Percentiles rank a stretch among this genome's conserved stretches.
Evolutionary conservation across 1,140 invertebrate genomes (phyloP).

Genomic region (Eciton burchellii): DNA sequence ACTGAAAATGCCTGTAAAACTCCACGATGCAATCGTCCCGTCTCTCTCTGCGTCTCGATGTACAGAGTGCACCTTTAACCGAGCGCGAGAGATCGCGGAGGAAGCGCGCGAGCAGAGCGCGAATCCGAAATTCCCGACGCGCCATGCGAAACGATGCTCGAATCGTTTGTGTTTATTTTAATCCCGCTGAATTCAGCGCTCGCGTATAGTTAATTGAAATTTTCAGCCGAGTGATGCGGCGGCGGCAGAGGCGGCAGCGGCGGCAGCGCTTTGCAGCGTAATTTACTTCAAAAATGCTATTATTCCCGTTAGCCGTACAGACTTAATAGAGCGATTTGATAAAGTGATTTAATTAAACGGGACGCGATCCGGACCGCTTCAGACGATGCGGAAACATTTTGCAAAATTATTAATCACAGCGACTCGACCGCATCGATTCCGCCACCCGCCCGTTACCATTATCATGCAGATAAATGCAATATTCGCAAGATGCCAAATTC

Average conservation of each 20-base stretch:
- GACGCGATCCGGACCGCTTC: slow-evolving; percentile 16
- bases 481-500: slow-evolving; percentile 4
- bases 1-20: slow-evolving; percentile 35
- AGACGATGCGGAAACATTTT: slow-evolving; percentile 31
- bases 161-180: slow-evolving; percentile 28
- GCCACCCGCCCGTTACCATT: slow-evolving; percentile 7
- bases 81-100: background rate
- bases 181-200: slow-evolving; percentile 25
- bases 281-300: slow-evolving; percentile 34
- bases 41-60: background rate
- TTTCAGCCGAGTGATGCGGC: slow-evolving; percentile 9
- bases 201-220: slow-evolving; percentile 38
- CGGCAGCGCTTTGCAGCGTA: background rate
- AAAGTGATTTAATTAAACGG: slow-evolving; percentile 49
- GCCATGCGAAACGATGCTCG: background rate
- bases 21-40: background rate
- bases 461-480: slow-evolving; percentile 21
- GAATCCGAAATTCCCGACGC: background rate
- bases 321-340: slow-evolving; percentile 41
- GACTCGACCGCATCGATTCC: slow-evolving; percentile 17
- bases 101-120: slow-evolving; percentile 5
- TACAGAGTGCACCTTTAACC: slow-evolving; percentile 10
- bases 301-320: slow-evolving; percentile 8
- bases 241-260: no score
- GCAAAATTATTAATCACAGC: slow-evolving; percentile 53